Evolutionary conservation across 1,140 invertebrate species (phyloP).

Genomic region (Drosophila rufa): DNA sequence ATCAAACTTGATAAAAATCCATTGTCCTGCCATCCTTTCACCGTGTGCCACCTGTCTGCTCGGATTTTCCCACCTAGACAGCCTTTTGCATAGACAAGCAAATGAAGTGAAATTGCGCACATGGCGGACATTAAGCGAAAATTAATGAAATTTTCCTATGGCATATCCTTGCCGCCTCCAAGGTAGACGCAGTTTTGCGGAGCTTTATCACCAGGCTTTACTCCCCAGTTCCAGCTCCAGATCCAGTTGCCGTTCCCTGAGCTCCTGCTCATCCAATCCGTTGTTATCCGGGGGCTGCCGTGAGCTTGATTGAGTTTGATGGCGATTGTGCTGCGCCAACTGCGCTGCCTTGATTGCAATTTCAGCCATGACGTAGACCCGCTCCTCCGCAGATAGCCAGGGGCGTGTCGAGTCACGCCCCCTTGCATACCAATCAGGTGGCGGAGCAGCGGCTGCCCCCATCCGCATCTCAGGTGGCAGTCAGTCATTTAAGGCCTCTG

Average conservation of each 20-base stretch:
- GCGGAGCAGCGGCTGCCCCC: constrained; percentile 8
- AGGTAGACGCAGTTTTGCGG: constrained; percentile 20
- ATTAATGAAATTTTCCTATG: constrained; percentile 74
- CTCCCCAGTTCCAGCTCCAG: constrained; percentile 13
- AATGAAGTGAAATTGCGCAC: constrained; percentile 74
- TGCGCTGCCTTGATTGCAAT: constrained; percentile 75
- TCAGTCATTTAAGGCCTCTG: constrained; percentile 68
- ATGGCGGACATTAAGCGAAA: constrained; percentile 79
- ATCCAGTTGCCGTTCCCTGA: background rate
- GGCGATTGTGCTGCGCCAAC: constrained; percentile 71
- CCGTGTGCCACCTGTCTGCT: constrained; percentile 6
- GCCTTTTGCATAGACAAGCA: constrained; percentile 49
- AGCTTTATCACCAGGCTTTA: constrained; percentile 42
- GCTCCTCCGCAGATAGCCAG: constrained; percentile 11
- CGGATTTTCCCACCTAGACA: constrained; percentile 4
- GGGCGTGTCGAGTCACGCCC: constrained; percentile 18
- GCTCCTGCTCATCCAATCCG: constrained; percentile 49
- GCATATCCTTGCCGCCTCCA: constrained; percentile 28
- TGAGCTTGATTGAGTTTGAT: constrained; percentile 79
- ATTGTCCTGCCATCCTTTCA: constrained; percentile 3
- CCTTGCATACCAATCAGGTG: constrained; percentile 65
- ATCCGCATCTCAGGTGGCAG: constrained; percentile 41
- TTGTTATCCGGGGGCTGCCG: constrained; percentile 73
- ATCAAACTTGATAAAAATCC: constrained; percentile 36
- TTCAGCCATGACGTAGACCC: constrained; percentile 48